Evolutionary conservation across 1,140 invertebrate species (phyloP), one percentile per base, ranked within the genome.

Genomic region (Hypothenemus hampei): DNA sequence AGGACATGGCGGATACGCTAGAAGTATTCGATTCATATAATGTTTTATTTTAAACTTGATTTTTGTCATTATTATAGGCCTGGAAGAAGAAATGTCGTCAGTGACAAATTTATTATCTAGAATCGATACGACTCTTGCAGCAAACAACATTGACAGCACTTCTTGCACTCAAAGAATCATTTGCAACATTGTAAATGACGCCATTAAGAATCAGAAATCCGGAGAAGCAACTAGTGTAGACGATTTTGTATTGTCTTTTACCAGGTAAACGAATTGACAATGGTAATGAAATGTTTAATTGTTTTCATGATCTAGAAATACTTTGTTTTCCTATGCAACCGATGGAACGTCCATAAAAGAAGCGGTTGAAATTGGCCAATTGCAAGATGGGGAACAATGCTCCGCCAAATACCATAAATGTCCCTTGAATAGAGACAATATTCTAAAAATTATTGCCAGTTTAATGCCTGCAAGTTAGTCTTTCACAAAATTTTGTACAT

Each of bases 91-190:
- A 36, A 65, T 78, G 39, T 67, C 71, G 7, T 76, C 82, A n/a
- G 64, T 87, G 18, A 76, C 78, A 0, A 81, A 83, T 39, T 72
- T 86, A 51, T 72, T 89, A 59, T 78, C 79, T 23, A 81, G 78
- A 64, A 72, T 91, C n/a, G 87, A 91, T 60, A 81, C 85, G 49
- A 76, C 80, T 0, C 63, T 90, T 4, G 79, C 80, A 1, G 77
- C 83, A 53, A 80, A 89, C 58, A 84, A 88, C 51, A 83, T 91
- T 19, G 87, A 91, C 64, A 86, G 86, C 0, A 81, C 81, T 1
- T 82, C 81, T 6, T 91, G 88, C 63, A 81, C 86, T 76, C 86
- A 89, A 69, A 78, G 87, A 33, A 77, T 86, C 4, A 78, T 87
- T 10, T 91, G 88, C 58, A 82, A 82, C 1, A 87, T 87, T 63